Base-by-base conservation (phyloP, 2,888 invertebrate genomes). In the Ceratothoa steindachneri region DNA sequence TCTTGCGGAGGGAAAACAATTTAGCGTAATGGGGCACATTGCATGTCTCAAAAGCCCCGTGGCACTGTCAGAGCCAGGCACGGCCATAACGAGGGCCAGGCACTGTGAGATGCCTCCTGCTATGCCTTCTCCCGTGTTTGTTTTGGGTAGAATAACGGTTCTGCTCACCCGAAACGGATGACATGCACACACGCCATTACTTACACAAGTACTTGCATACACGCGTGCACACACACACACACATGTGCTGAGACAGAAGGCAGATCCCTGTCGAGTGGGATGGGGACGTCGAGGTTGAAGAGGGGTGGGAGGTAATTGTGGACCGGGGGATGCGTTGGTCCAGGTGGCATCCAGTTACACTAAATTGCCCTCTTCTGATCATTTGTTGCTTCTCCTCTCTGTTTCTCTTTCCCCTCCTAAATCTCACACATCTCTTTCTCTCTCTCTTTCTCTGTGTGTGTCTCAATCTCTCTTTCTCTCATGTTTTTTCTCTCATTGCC, bases 141-240 rank as follows among this genome's bases (percentile, higher is more conserved):
- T 60, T 60, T 60, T 60, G 60, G 60, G 60, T 60, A 60, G 60
- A 60, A 60, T 60, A 60, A 24, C 60, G 60, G 19, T 9, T 60
- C 60, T 60, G 60, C 24, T 60, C 60, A 60, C 60, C 27, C 27
- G 60, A 60, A 60, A 60, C 60, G 60, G 60, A 60, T 12, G 60
- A 24, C 5, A 15, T 9, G 41, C 5, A 41, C 7, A 5, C 7
- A 41, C 5, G 7, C 7, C 41, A 41, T 41, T 15, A 15, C 41
- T 41, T n/a, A n/a, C n/a, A n/a, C n/a, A n/a, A n/a, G n/a, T n/a
- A n/a, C n/a, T n/a, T n/a, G n/a, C n/a, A n/a, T n/a, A n/a, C n/a
- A n/a, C n/a, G n/a, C n/a, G n/a, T n/a, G n/a, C n/a, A n/a, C n/a
- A n/a, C n/a, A n/a, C n/a, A n/a, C n/a, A n/a, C n/a, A n/a, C n/a